Evolutionary conservation across 2,113 vertebrate genomes (phyloP), one percentile per base, ranked within the genome.

Genomic region (Bolborhynchus lineola): DNA sequence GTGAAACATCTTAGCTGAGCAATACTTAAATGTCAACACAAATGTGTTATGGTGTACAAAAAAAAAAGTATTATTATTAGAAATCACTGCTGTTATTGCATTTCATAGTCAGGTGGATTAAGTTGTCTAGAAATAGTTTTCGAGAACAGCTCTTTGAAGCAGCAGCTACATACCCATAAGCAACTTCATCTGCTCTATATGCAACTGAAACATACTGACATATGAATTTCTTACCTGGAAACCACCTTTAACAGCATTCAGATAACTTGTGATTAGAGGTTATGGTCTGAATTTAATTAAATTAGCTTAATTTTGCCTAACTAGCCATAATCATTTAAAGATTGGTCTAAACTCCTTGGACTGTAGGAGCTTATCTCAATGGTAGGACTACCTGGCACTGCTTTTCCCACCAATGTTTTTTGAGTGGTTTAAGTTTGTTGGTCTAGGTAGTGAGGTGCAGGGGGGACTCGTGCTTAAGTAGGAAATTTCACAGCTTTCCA

Each of bases 61-160:
- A 93, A 78, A 78, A 81, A 72, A 79, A 18, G 16, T 49, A 90
- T 74, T 94, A 92, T 55, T 96, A 86, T 92, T 72, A 92, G 86
- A 96, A 94, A 75, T 75, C 64, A 88, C 64, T 93, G 92, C 85
- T 90, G 88, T 33, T 86, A 57, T 52, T 88, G n/a, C 50, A 88
- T 90, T 94, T 96, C 72, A 62, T 29, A 93, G 63, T 88, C 82
- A 94, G 39, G 68, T 86, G 42, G 57, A 94, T 81, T 86, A 88
- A 24, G 35, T 68, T 55, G 26, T 68, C 71, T 47, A 69, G 50
- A 96, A 93, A 57, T 52, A 75, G 21, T 64, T 92, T 85, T 86
- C 59, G 35, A 78, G 29, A 92, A 93, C 9, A 68, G 47, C 19
- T 87, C 31, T 77, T 71, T 65, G 50, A 86, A 81, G 65, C 21